A percentile compares a stretch with the other conserved stretches of the same genome.
These are phyloP conservation scores for Sminthurinus aureus DNA, from an alignment of 2,888 invertebrate genomes.

Conservation along the genomic window DNA sequence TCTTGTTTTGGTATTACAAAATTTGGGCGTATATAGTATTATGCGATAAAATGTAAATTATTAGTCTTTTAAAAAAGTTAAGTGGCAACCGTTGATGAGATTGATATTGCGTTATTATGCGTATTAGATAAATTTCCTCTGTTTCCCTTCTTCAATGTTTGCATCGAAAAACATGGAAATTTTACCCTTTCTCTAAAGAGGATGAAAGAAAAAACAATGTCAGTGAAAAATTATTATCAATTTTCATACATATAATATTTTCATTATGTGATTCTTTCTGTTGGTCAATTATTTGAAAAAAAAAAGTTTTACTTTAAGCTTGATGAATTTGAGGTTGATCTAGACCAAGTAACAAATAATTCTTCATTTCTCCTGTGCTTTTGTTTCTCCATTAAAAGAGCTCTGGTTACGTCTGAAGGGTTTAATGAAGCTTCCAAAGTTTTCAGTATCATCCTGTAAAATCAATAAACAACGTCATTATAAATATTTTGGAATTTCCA, in stretches of 20 bases:
- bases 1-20: too few species aligned
- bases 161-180: conserved; percentile 13
- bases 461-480: too few species aligned
- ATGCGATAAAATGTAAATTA: conserved; percentile 17
- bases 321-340: conserved; percentile 63
- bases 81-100: too few species aligned
- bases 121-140: conserved; percentile 1
- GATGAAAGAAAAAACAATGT: background rate
- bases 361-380: conserved; percentile 60
- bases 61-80: conserved; percentile 28
- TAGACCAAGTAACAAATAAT: conserved; percentile 63
- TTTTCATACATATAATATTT: background rate
- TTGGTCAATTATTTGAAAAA: too few species aligned
- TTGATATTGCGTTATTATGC: conserved; percentile 24
- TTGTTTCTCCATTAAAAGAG: conserved; percentile 67
- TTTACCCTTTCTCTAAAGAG: conserved; percentile 22
- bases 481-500: too few species aligned
- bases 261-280: too few species aligned
- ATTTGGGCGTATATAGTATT: conserved; percentile 19
- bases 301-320: conserved; percentile 62
- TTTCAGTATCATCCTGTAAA: too few species aligned
- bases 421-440: conserved; percentile 73
- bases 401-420: conserved; percentile 79
- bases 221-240: background rate
- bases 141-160: background rate